phyloP scores from a whole-genome alignment of 1,140 invertebrate species.

The Agrypnia vestita region DNA sequence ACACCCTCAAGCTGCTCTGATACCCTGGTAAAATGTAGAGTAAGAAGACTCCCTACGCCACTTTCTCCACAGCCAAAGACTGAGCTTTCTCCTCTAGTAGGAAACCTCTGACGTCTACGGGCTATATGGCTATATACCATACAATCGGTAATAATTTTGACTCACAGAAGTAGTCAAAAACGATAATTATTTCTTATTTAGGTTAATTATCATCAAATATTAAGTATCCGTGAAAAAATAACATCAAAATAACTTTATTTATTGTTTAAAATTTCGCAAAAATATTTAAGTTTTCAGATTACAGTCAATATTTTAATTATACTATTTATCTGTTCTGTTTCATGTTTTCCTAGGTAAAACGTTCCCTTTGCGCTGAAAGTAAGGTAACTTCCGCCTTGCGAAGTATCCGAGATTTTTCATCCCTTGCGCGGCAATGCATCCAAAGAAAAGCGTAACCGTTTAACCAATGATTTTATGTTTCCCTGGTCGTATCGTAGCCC shows the following conservation, averaged over 20 bases:
- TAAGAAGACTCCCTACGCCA: constrained; percentile 61
- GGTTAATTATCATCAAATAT: no score
- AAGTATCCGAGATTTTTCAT: constrained; percentile 45
- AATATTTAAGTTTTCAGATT: no score
- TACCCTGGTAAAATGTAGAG: constrained; percentile 57
- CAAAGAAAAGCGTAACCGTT: constrained; percentile 13
- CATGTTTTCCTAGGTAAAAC: constrained; percentile 48
- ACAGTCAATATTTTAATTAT: background rate
- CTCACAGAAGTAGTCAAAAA: no score
- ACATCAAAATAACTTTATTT: no score
- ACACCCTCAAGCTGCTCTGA: constrained; percentile 27
- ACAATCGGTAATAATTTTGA: background rate
- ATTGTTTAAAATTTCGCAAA: no score
- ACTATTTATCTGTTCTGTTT: background rate
- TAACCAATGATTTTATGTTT: constrained; percentile 4
- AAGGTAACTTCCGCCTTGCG: constrained; percentile 54
- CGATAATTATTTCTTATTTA: no score
- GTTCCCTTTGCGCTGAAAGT: constrained; percentile 56
- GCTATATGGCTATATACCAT: background rate
- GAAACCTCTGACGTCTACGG: constrained; percentile 45
- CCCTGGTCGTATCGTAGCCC: constrained; percentile 54
- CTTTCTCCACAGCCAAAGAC: constrained; percentile 56
- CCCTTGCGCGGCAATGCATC: constrained; percentile 32
- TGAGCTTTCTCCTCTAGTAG: constrained; percentile 34
- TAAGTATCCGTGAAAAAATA: no score